Evolutionary conservation across 2,888 invertebrate genomes (phyloP).

Genomic region (Unio pictorum): DNA sequence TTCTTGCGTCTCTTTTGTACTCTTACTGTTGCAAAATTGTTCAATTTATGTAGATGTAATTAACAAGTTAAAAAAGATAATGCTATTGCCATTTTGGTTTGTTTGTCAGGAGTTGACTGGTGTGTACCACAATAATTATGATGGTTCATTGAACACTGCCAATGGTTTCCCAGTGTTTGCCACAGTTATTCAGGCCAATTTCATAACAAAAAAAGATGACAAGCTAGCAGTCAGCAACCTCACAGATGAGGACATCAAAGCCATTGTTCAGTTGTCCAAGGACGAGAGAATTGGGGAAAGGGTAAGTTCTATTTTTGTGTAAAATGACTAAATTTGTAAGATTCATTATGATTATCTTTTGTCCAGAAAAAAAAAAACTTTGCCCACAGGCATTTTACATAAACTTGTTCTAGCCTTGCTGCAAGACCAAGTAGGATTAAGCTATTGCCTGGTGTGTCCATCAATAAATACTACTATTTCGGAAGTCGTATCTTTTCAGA

Average conservation of each 20-base stretch:
- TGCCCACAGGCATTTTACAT: too few relatives aligned
- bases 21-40: neutral
- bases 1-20: neutral
- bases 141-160: conserved; percentile 92
- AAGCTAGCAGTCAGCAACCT: conserved; percentile 92
- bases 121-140: conserved; percentile 97
- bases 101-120: conserved; percentile 77
- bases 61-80: neutral
- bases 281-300: conserved; percentile 91
- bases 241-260: conserved; percentile 95
- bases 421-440: too few relatives aligned
- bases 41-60: neutral
- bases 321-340: too few relatives aligned
- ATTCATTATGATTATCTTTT: too few relatives aligned
- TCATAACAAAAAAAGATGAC: conserved; percentile 93
- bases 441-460: too few relatives aligned
- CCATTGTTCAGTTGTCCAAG: conserved; percentile 71
- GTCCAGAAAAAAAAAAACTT: too few relatives aligned
- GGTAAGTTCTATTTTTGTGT: conserved; percentile 38
- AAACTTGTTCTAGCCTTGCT: too few relatives aligned
- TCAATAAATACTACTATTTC: too few relatives aligned
- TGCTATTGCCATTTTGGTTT: neutral
- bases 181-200: conserved; percentile 96
- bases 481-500: too few relatives aligned
- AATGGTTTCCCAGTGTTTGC: conserved; percentile 97